Evolutionary conservation across 2,888 invertebrate genomes (phyloP).

Genomic region (Sthenelais limicola): DNA sequence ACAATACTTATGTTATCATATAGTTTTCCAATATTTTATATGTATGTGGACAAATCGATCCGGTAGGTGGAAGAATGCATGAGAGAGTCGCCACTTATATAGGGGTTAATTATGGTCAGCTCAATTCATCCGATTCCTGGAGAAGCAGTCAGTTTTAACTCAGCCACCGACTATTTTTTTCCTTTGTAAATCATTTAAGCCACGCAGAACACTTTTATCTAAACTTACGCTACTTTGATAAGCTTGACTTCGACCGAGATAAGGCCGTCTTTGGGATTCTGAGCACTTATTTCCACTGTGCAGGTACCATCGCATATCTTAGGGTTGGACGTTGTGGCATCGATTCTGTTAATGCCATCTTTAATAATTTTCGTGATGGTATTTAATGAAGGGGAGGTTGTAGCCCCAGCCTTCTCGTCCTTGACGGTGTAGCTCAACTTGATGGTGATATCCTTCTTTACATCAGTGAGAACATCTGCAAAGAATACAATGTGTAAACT

Average conservation of each 20-base stretch:
- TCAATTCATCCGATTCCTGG: too few species aligned
- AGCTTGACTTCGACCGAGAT: not conserved
- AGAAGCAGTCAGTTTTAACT: too few species aligned
- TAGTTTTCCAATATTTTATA: too few species aligned
- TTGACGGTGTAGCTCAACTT: not conserved
- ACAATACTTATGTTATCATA: too few species aligned
- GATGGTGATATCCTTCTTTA: not conserved
- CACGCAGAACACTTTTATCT: not conserved
- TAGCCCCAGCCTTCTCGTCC: not conserved
- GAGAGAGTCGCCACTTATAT: too few species aligned
- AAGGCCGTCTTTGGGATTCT: not conserved
- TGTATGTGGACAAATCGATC: too few species aligned
- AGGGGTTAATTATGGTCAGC: too few species aligned
- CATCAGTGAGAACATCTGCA: too few species aligned
- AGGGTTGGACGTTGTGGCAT: not conserved
- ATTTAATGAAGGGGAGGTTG: not conserved
- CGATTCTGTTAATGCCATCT: not conserved
- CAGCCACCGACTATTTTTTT: too few species aligned
- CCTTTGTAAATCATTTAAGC: not conserved
- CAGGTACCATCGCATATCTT: conserved; percentile 4
- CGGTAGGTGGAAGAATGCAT: too few species aligned
- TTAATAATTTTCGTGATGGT: not conserved
- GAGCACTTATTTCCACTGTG: not conserved
- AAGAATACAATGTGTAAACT: too few species aligned
- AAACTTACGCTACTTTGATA: conserved; percentile 13